Conservation (phyloP, 2,888 invertebrate species). For the Ashinkailepas kermadecensis region DNA sequence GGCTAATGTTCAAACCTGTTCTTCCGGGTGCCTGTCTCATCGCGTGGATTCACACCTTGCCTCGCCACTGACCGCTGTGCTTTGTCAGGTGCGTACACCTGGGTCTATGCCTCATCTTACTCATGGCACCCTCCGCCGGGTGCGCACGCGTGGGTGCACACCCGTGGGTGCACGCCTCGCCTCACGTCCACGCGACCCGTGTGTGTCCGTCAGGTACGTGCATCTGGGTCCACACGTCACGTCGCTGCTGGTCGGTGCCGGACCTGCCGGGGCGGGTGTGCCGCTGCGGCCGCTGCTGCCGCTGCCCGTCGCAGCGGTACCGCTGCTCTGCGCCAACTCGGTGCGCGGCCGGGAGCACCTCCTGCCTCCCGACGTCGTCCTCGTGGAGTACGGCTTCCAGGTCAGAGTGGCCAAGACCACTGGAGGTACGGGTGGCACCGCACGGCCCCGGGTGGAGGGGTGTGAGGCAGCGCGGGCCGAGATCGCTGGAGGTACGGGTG, state of each 20-base stretch:
- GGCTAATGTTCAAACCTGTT: constrained; percentile 40
- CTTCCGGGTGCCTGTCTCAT: too few species aligned
- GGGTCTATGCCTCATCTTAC: constrained; percentile 24
- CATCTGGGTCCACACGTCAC: constrained; percentile 53
- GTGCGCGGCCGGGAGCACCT: constrained; percentile 34
- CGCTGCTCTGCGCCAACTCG: constrained; percentile 43
- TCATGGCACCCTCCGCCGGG: neutral
- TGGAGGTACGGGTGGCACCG: too few species aligned
- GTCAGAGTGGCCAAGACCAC: constrained; percentile 38
- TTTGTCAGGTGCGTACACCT: neutral
- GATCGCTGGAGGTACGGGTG: too few species aligned
- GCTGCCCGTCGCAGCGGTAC: constrained; percentile 37
- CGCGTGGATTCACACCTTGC: constrained; percentile 33
- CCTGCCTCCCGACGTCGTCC: constrained; percentile 49
- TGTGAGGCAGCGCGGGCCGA: too few species aligned
- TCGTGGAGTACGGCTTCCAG: constrained; percentile 54
- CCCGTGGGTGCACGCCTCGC: constrained; percentile 25
- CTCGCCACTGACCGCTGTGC: neutral
- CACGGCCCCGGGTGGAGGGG: too few species aligned
- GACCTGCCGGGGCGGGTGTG: constrained; percentile 42
- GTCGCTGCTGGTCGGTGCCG: constrained; percentile 47
- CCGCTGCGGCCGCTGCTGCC: constrained; percentile 29
- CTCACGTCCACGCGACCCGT: neutral
- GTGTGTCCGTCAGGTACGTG: constrained; percentile 43
- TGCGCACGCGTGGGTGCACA: neutral